Base-by-base conservation (phyloP, 2,797 vertebrate genomes). In the Delichon dasypus region DNA sequence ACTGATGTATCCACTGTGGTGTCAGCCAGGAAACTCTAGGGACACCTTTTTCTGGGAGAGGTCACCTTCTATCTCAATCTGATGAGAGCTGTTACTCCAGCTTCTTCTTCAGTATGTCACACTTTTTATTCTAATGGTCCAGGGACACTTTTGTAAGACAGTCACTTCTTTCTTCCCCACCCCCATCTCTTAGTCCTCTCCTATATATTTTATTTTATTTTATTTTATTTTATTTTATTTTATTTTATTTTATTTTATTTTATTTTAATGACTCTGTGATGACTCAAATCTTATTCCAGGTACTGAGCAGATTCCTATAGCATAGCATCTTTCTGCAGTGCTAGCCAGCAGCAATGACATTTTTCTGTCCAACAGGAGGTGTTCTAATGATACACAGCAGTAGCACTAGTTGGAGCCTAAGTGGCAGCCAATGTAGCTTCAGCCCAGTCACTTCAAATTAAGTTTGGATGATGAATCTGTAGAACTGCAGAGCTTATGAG, bases 401-500 rank as follows among this genome's bases (percentile, higher is more conserved):
- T 51, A 79, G 42, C 44, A 73, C 47, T 42, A 62, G 53, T 40
- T 0, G 0, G 62, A 71, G 34, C 8, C 10, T 48, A 34, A 77
- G 57, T 67, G 76, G 51, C 57, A 82, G 93, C 66, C 51, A 84
- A 84, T 34, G 45, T 48, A 84, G 42, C 48, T 84, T 40, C 84
- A 93, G 51, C 16, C 21, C 30, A 91, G 87, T 91, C 91, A 90
- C 53, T 88, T 88, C 42, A 94, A 91, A 95, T 94, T 77, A 95
- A 80, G 23, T 95, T 79, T 94, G 66, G 85, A 58, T 70, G 75
- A 91, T 86, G 53, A 94, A 71, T 73, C 70, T 61, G 38, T 87
- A 71, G 61, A 83, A 78, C 30, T 82, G 13, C 2, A 5, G 22
- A 85, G 23, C 22, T 87, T 80, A 70, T 82, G 70, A 84, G 60